phyloP scores from a whole-genome alignment of 1,140 invertebrate genomes.

The Paraescarpia echinospica region DNA sequence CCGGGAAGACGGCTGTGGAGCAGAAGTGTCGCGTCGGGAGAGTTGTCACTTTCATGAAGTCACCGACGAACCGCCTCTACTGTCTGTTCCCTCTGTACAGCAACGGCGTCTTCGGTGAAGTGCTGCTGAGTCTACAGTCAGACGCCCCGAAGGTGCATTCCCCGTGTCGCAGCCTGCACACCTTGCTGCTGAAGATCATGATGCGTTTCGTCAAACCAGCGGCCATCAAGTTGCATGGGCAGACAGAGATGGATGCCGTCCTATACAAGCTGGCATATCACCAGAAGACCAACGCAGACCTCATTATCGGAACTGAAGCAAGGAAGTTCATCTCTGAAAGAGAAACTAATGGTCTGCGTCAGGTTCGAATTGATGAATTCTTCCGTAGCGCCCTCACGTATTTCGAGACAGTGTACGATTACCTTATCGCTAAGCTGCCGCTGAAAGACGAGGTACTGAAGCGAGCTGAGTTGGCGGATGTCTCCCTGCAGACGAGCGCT shows the following conservation, averaged over 20 bases:
- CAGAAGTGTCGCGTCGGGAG: background rate
- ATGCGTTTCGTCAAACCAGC: background rate
- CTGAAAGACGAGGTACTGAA: too few relatives aligned
- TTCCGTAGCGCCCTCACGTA: too few relatives aligned
- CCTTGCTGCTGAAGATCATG: too few relatives aligned
- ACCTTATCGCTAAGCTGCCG: too few relatives aligned
- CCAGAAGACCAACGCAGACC: background rate
- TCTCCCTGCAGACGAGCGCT: too few relatives aligned
- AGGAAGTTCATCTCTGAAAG: background rate
- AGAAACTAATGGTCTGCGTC: background rate
- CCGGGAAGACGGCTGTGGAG: background rate
- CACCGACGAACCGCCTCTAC: conserved; percentile 16
- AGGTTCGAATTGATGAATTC: too few relatives aligned
- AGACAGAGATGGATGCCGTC: background rate
- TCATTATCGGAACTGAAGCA: background rate
- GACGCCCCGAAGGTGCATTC: background rate
- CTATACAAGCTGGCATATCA: background rate
- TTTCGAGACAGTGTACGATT: too few relatives aligned
- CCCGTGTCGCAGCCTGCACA: background rate
- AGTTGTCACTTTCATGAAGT: too few relatives aligned
- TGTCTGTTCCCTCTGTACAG: background rate
- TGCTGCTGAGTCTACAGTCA: background rate
- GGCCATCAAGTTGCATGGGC: background rate
- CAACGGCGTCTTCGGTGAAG: background rate
- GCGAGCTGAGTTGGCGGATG: too few relatives aligned